Percentiles rank a stretch among this genome's conserved stretches.
Conservation (phyloP, 2,888 invertebrate species). For the Cephus spinipes region DNA sequence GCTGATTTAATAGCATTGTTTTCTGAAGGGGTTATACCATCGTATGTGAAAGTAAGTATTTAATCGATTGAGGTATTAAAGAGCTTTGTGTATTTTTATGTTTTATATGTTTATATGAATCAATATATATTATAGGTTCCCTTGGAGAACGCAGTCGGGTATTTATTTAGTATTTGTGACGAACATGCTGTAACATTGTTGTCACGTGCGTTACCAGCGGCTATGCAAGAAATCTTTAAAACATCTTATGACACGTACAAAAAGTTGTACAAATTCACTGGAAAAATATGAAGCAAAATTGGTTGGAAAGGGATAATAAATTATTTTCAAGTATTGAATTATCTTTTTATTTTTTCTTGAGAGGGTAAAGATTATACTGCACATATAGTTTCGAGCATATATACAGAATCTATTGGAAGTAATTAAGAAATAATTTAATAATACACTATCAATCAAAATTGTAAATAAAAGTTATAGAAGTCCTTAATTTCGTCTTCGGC, state of each 20-base stretch:
- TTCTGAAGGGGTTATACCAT: constrained; percentile 43
- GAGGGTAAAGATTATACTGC: neutral
- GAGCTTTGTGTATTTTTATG: neutral
- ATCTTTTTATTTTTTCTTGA: neutral
- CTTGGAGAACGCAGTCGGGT: constrained; percentile 49
- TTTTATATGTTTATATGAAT: constrained; percentile 5
- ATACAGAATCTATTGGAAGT: neutral
- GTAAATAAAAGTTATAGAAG: neutral
- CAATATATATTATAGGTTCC: constrained; percentile 39
- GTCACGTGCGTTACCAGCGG: constrained; percentile 49
- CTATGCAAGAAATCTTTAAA: constrained; percentile 56
- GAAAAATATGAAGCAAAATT: constrained; percentile 47
- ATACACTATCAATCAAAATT: neutral
- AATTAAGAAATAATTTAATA: neutral
- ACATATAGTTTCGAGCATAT: neutral
- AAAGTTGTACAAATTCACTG: constrained; percentile 59
- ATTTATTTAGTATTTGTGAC: constrained; percentile 56
- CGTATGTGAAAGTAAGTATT: constrained; percentile 51
- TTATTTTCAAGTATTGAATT: neutral
- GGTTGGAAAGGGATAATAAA: neutral
- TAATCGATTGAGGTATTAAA: neutral
- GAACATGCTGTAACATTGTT: constrained; percentile 52
- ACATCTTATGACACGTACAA: constrained; percentile 50
- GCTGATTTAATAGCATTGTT: constrained; percentile 55
- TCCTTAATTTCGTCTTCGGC: constrained; percentile 84